Evolutionary conservation across 1,140 invertebrate species (phyloP).

Genomic region (Potamilus streckersoni): DNA sequence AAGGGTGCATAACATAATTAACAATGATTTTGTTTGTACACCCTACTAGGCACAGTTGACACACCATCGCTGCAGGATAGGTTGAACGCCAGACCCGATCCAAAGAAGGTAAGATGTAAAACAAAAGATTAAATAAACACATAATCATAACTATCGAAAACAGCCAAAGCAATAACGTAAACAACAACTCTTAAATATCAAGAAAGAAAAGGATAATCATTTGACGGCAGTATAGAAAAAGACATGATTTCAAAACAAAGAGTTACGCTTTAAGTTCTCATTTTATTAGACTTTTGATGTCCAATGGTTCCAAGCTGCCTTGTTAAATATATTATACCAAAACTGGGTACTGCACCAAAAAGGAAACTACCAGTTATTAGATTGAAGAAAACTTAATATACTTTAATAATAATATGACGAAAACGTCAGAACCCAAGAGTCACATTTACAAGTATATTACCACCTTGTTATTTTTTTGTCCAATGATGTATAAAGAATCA

Average conservation of each 20-base stretch:
- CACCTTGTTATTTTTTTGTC: too few relatives aligned
- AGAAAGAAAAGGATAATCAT: neutral
- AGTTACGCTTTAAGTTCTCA: neutral
- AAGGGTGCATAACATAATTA: too few relatives aligned
- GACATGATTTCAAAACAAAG: neutral
- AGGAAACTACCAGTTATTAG: too few relatives aligned
- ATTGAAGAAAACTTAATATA: too few relatives aligned
- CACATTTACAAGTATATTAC: too few relatives aligned
- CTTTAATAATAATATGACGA: too few relatives aligned
- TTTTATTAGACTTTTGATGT: neutral
- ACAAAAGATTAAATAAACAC: neutral
- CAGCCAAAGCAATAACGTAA: neutral
- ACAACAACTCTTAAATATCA: neutral
- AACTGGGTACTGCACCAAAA: too few relatives aligned
- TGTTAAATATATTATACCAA: too few relatives aligned
- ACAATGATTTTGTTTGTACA: too few relatives aligned
- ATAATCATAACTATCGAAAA: neutral
- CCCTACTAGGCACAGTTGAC: constrained; percentile 56
- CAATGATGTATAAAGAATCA: too few relatives aligned
- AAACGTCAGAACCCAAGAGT: too few relatives aligned
- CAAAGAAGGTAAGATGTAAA: constrained; percentile 43
- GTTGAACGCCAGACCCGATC: constrained; percentile 56
- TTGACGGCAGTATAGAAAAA: neutral
- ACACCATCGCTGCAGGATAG: constrained; percentile 60
- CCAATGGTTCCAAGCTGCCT: neutral